Percentiles rank a stretch among this genome's conserved stretches.
Evolutionary conservation across 2,113 vertebrate genomes (phyloP).

Genomic region (Zapus hudsonius): DNA sequence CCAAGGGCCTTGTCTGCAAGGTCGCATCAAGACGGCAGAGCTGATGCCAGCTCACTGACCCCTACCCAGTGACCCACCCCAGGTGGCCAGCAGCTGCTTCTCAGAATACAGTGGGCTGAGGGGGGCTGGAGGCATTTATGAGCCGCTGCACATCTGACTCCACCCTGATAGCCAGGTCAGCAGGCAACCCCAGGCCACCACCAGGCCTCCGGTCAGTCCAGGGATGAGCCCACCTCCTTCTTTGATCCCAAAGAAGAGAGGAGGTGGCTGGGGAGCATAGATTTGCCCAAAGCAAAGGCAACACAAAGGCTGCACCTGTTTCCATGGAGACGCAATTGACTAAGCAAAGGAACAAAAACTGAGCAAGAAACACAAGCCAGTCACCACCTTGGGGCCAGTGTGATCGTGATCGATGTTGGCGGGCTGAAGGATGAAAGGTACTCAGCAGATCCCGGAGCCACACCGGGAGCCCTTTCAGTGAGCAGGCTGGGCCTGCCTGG

Average conservation of each 20-base stretch:
- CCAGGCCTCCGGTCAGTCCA: constrained; percentile 9
- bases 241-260: constrained; percentile 62
- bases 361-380: constrained; percentile 72
- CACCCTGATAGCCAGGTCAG: not conserved
- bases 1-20: not conserved
- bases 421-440: constrained; percentile 80
- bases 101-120: not conserved
- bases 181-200: not conserved
- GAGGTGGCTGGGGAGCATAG: constrained; percentile 48
- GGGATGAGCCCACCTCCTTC: not conserved
- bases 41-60: not conserved
- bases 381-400: constrained; percentile 67
- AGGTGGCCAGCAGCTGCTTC: constrained; percentile 28
- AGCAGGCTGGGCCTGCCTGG: not conserved
- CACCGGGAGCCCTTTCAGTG: not conserved
- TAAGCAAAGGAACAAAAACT: constrained; percentile 78
- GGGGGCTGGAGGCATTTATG: not conserved
- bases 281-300: constrained; percentile 80
- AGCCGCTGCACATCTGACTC: not conserved
- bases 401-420: constrained; percentile 81
- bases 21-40: not conserved
- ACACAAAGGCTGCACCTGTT: constrained; percentile 80
- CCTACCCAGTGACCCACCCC: not conserved
- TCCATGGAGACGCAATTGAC: constrained; percentile 84
- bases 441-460: constrained; percentile 58